These are phyloP conservation scores for Mystacornis crossleyi DNA, from an alignment of 2,113 vertebrate species.

Conservation along the genomic window DNA sequence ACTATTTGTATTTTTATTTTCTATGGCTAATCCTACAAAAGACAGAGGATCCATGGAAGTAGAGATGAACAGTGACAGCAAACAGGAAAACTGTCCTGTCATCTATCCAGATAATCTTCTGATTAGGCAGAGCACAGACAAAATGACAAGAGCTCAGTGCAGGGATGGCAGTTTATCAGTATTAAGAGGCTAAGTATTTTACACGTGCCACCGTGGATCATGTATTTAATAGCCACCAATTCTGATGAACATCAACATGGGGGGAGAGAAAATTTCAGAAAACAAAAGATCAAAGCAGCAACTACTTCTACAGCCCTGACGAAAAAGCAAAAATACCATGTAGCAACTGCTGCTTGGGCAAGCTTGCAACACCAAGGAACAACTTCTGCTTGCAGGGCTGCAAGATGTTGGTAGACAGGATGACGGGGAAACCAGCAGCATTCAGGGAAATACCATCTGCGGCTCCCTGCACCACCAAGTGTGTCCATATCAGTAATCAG, in stretches of 20 bases:
- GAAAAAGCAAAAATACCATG: neutral
- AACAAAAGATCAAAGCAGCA: neutral
- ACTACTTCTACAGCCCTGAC: neutral
- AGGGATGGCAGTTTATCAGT: neutral
- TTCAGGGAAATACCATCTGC: neutral
- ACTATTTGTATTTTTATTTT: neutral
- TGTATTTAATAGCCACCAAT: neutral
- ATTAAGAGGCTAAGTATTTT: neutral
- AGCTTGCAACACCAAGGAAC: neutral
- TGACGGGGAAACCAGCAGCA: neutral
- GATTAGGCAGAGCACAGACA: neutral
- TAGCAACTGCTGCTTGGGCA: neutral
- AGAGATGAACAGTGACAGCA: neutral
- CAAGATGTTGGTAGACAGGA: accelerated
- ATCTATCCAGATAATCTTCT: neutral
- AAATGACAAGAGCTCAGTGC: neutral
- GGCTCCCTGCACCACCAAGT: neutral
- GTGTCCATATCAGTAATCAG: accelerated
- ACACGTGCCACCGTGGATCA: neutral
- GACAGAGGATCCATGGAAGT: neutral
- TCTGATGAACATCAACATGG: neutral
- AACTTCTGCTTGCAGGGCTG: neutral
- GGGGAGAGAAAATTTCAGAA: neutral
- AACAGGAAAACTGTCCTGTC: neutral
- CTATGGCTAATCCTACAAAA: neutral